A percentile compares a stretch with the other conserved stretches of the same genome.
Evolutionary conservation across 2,113 vertebrate genomes (phyloP).

Genomic region (Lynx canadensis): DNA sequence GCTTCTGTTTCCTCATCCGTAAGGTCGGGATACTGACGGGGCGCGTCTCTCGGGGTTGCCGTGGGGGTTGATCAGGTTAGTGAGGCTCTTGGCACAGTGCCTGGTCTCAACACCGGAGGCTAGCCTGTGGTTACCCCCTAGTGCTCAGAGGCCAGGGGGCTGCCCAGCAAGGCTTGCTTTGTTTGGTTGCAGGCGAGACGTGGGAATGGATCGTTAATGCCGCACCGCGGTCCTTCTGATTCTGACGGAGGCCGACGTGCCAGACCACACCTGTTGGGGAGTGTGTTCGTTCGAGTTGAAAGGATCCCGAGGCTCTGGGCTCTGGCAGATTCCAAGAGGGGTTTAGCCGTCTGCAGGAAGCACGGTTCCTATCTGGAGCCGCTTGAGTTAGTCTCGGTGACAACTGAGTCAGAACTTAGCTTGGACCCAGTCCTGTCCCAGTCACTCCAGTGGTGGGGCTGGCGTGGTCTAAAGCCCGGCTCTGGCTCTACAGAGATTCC

Average conservation of each 20-base stretch:
- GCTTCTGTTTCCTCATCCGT: not conserved
- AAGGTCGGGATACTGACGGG: not conserved
- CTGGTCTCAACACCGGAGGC: rapidly evolving
- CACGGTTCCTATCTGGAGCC: not conserved
- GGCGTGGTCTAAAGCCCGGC: not conserved
- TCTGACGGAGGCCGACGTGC: not conserved
- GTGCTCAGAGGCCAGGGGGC: not conserved
- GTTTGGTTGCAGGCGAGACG: not conserved
- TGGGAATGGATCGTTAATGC: not conserved
- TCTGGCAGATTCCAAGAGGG: not conserved
- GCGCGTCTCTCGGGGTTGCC: not conserved
- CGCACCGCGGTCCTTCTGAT: not conserved
- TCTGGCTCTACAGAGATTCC: not conserved
- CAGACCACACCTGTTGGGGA: not conserved
- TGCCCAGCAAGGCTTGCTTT: not conserved
- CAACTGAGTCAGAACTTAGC: not conserved
- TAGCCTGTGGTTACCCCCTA: not conserved
- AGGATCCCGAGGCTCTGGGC: not conserved
- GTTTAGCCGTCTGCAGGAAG: not conserved
- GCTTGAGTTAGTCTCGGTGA: not conserved
- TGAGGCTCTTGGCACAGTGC: not conserved
- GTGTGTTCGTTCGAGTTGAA: not conserved
- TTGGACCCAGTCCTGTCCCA: not conserved
- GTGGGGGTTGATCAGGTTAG: not conserved
- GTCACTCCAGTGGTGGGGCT: not conserved